Evolutionary conservation across 2,797 vertebrate species (phyloP).

Genomic region (Sebastes matsubarae): DNA sequence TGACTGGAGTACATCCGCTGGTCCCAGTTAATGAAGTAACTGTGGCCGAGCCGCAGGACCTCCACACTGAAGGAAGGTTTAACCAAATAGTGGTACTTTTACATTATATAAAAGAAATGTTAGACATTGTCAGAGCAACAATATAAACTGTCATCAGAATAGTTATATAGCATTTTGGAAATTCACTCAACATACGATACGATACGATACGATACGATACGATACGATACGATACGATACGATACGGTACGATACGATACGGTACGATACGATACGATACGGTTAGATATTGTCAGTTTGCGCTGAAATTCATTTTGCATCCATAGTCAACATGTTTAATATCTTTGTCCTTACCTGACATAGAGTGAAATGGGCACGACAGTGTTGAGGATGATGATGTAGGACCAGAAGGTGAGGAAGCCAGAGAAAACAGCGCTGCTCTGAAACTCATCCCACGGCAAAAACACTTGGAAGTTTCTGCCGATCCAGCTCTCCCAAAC

Average conservation of each 20-base stretch:
- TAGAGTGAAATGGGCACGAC: constrained; percentile 96
- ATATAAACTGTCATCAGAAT: neutral
- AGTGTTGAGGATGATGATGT: constrained; percentile 96
- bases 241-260: no score
- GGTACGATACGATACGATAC: no score
- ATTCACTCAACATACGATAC: no score
- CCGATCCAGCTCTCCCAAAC: constrained; percentile 91
- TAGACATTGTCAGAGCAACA: neutral
- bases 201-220: no score
- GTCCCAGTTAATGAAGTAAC: constrained; percentile 98
- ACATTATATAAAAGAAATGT: neutral
- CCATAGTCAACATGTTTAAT: no score
- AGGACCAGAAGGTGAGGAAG: constrained; percentile 95
- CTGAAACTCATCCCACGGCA: constrained; percentile 82
- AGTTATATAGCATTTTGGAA: neutral
- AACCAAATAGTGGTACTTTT: neutral
- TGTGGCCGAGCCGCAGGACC: constrained; percentile 91
- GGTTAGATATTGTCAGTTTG: no score
- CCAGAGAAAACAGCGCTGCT: constrained; percentile 87
- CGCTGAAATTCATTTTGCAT: no score
- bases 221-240: no score
- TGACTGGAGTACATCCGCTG: constrained; percentile 87
- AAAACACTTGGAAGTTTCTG: constrained; percentile 87
- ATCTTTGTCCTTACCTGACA: constrained; percentile 84
- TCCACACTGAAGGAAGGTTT: constrained; percentile 84